Evolutionary conservation across 2,797 vertebrate genomes (phyloP).

Genomic region (Mastacembelus armatus): DNA sequence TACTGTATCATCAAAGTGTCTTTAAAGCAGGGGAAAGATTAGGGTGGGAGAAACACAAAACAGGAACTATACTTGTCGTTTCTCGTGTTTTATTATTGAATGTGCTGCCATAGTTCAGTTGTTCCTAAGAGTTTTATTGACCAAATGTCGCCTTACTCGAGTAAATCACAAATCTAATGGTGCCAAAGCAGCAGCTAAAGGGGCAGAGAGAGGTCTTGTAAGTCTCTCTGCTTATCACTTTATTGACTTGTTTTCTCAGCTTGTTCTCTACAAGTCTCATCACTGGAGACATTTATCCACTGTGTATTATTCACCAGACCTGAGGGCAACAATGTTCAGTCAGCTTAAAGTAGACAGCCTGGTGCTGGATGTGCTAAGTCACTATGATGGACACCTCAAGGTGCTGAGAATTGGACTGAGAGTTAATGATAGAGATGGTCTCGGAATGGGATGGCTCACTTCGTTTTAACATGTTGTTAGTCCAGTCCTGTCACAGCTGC

Average conservation of each 20-base stretch:
- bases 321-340: constrained; percentile 6
- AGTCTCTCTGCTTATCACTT: constrained; percentile 49
- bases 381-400: constrained; percentile 11
- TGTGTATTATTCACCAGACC: constrained; percentile 43
- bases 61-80: constrained; percentile 14
- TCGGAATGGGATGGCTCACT: no score
- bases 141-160: constrained; percentile 37
- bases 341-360: constrained; percentile 4
- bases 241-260: constrained; percentile 60
- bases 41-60: constrained; percentile 28
- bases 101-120: constrained; percentile 22
- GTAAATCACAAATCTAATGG: constrained; percentile 53
- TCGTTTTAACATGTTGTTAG: no score
- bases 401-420: no score
- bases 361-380: neutral
- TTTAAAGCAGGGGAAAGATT: constrained; percentile 23
- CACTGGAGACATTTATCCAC: constrained; percentile 49
- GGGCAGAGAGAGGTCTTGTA: constrained; percentile 11
- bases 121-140: constrained; percentile 49
- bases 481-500: no score
- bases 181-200: constrained; percentile 37
- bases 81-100: constrained; percentile 31
- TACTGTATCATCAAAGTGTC: constrained; percentile 26
- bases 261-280: constrained; percentile 29
- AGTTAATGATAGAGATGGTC: no score